Base-by-base conservation (phyloP, 1,140 invertebrate genomes). In the Drosophila persimilis region DNA sequence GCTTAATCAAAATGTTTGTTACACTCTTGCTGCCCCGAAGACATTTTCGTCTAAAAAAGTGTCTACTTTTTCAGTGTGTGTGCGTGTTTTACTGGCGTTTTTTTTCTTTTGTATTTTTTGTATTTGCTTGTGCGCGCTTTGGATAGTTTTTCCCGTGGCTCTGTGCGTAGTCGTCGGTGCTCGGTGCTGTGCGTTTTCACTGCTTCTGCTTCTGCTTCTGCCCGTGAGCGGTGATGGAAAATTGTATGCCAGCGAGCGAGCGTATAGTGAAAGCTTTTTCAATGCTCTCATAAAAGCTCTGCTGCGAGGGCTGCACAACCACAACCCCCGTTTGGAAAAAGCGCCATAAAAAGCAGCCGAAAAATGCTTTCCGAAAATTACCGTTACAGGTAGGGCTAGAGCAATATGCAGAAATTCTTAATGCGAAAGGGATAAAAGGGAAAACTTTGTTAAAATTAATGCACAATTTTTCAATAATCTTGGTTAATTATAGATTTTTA, bases 1-100 rank as follows among this genome's bases (percentile, higher is more conserved):
- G 84, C 74, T 75, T 86, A 88, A 83, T 86, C 69, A 88, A 86
- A 88, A 78, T 73, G 83, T 63, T 88, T 69, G 56, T 73, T 64
- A 52, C 77, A 80, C 73, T 58, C 64, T 77, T 81, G 61, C 62
- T 81, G 61, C 59, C 77, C 74, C 64, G 64, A 83, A 83, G 76
- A 77, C 80, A 84, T 84, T 83, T 86, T 79, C 58, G 75, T 48
- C 52, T 26, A 43, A 58, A 80, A 80, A 72, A 59, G 44, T 73
- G 50, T 78, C 56, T 83, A 48, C 58, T 74, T 61, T 55, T 71
- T 47, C 57, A 15, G 39, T 53, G n/a, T 48, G 39, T 60, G 52
- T 70, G 65, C 59, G 59, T 72, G 61, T 41, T 63, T 58, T 63
- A 22, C 46, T 56, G 15, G 13, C 24, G 44, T 65, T 70, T 48